phyloP scores from a whole-genome alignment of 2,113 vertebrate species.

The Nyctereutes procyonoides region DNA sequence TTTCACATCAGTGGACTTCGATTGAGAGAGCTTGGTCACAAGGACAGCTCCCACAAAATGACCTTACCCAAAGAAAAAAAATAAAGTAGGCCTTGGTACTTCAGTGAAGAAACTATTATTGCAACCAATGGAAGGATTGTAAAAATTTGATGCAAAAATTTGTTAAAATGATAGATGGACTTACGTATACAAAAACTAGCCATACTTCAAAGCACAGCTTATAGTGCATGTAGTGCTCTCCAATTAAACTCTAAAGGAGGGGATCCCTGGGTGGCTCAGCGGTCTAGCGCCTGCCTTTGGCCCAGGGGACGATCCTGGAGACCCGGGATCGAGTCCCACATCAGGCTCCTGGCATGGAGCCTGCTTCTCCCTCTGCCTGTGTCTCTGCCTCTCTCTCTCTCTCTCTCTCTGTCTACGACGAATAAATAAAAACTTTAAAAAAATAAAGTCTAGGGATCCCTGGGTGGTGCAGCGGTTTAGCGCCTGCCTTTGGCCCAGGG shows the following conservation, averaged over 20 bases:
- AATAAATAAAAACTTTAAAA: too few relatives aligned
- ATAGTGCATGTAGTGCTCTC: background rate
- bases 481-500: too few relatives aligned
- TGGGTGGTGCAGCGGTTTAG: too few relatives aligned
- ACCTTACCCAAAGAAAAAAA: background rate
- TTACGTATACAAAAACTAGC: background rate
- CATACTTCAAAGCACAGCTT: background rate
- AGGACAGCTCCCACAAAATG: constrained; percentile 5
- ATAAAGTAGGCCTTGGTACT: background rate
- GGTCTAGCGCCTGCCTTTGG: too few relatives aligned
- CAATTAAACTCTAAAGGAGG: background rate
- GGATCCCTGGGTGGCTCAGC: too few relatives aligned
- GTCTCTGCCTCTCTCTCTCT: too few relatives aligned
- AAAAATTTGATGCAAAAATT: background rate
- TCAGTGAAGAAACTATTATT: background rate
- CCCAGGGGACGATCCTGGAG: too few relatives aligned
- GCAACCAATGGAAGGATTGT: background rate
- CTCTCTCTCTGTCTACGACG: too few relatives aligned
- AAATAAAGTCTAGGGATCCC: too few relatives aligned
- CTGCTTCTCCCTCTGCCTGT: too few relatives aligned
- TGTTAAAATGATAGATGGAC: background rate
- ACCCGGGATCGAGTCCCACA: too few relatives aligned
- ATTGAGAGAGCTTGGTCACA: background rate
- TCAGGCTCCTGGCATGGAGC: too few relatives aligned
- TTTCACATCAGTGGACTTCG: constrained; percentile 4